Evolutionary conservation across 2,888 invertebrate genomes (phyloP), one percentile per base, ranked within the genome.

Genomic region (Crossocerus cetratus): DNA sequence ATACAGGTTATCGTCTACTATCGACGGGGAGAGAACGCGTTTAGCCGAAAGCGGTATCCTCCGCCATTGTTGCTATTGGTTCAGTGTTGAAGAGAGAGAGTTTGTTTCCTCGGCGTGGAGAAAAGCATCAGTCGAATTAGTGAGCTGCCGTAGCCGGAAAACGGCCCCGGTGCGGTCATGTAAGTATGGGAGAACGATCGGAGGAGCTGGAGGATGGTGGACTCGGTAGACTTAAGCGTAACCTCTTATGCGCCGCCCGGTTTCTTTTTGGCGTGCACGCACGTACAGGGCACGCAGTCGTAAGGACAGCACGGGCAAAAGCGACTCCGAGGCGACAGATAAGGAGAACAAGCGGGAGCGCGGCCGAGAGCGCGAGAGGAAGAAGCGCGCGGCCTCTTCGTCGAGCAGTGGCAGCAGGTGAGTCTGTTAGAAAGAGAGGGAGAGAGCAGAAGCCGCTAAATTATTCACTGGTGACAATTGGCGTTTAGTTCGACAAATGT

Each of bases 361-460:
- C 80, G 92, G 92, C 63, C 92, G 94, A 84, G 91, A 91, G 2
- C 90, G 91, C 57, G 93, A 93, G 18, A 93, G 92, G 83, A 95
- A 95, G 88, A 94, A 94, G 88, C 93, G 94, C 77, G n/a, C n/a
- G 16, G 95, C 95, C 21, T 95, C 95, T 21, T 95, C 94, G 49
- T 95, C 95, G 0, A 95, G 95, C 85, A 96, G 96, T 88, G 95
- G 95, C 66, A 95, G 94, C 84, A 96, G 95, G 90, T 94, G 94
- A 57, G 32, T 32, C n/a, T n/a, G n/a, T n/a, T n/a, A n/a, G n/a
- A n/a, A n/a, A n/a, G 32, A 32, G 32, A 32, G 32, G 32, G 32
- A 63, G 5, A 18, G 16, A 56, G 16, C 8, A n/a, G 0, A 16
- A 4, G 45, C 2, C 43, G 56, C 64, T 53, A 18, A 58, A 43